These are phyloP conservation scores for Erpobdella octoculata DNA, from an alignment of 2,888 invertebrate genomes.

Conservation along the genomic window DNA sequence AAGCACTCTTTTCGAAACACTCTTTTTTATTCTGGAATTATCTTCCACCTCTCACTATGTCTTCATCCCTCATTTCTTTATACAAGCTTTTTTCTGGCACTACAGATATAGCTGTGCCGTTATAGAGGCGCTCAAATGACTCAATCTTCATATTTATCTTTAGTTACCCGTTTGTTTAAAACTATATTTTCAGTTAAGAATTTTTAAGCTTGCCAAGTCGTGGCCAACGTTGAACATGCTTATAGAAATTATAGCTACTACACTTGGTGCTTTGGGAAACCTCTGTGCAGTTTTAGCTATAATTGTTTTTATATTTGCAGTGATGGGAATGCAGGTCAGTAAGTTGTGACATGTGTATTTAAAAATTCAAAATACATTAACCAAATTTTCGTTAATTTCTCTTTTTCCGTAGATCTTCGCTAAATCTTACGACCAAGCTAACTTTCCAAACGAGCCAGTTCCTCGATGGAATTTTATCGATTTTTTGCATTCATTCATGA, in stretches of 20 bases:
- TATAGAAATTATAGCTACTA: slow-evolving; percentile 95
- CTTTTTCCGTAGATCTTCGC: slow-evolving; percentile 71
- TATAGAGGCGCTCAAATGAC: no score
- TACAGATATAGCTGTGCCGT: no score
- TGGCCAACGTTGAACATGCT: slow-evolving; percentile 97
- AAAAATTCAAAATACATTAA: not conserved
- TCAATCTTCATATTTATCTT: no score
- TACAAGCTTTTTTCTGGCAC: no score
- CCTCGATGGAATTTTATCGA: slow-evolving; percentile 95
- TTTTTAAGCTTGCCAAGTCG: slow-evolving; percentile 96
- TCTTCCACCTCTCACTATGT: no score
- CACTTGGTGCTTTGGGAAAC: slow-evolving; percentile 90
- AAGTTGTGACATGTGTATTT: not conserved
- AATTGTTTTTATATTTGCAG: slow-evolving; percentile 98
- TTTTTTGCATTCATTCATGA: slow-evolving; percentile 99
- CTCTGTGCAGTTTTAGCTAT: slow-evolving; percentile 94
- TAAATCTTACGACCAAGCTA: slow-evolving; percentile 65
- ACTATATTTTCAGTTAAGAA: slow-evolving; percentile 68
- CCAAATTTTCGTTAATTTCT: not conserved
- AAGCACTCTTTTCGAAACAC: no score
- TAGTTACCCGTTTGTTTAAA: no score
- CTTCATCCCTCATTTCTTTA: no score
- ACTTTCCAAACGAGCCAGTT: slow-evolving; percentile 57
- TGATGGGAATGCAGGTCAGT: slow-evolving; percentile 91
- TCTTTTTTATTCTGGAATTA: no score